Evolutionary conservation across 2,113 vertebrate genomes (phyloP).

Genomic region (Recurvirostra avosetta): DNA sequence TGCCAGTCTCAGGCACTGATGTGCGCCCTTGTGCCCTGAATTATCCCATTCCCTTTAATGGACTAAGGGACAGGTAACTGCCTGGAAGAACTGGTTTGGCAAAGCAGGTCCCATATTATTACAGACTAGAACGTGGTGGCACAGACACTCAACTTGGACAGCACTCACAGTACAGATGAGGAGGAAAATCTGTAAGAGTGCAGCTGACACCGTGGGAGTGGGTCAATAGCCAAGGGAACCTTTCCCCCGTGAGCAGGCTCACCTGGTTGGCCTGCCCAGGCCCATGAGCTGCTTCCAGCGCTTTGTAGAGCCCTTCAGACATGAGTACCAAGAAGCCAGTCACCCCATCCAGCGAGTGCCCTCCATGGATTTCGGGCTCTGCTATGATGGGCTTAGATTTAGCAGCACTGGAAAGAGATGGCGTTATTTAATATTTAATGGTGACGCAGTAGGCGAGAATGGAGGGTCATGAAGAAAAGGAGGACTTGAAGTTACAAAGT

Average conservation of each 20-base stretch:
- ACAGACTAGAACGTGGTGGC: not conserved
- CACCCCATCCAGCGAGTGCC: conserved; percentile 85
- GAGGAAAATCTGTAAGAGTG: not conserved
- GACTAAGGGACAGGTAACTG: not conserved
- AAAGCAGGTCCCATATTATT: not conserved
- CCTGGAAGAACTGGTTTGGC: not conserved
- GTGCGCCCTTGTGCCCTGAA: not conserved
- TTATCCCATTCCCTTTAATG: not conserved
- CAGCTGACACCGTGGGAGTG: not conserved
- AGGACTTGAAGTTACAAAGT: not conserved
- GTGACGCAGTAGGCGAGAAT: not conserved
- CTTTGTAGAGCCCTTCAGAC: conserved; percentile 95
- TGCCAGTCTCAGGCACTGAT: not conserved
- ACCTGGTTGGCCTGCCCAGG: conserved; percentile 98
- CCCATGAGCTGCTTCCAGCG: conserved; percentile 92
- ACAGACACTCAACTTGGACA: not conserved
- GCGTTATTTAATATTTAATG: not conserved
- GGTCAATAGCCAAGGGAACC: not conserved
- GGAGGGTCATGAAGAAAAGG: not conserved
- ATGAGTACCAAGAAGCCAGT: conserved; percentile 93
- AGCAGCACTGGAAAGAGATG: conserved; percentile 76
- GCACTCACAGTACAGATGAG: not conserved
- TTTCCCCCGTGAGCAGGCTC: not conserved
- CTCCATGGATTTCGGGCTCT: conserved; percentile 91
- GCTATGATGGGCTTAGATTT: conserved; percentile 90